Conservation (phyloP, 2,888 invertebrate species). For the Rhagophthalmus giganteus region DNA sequence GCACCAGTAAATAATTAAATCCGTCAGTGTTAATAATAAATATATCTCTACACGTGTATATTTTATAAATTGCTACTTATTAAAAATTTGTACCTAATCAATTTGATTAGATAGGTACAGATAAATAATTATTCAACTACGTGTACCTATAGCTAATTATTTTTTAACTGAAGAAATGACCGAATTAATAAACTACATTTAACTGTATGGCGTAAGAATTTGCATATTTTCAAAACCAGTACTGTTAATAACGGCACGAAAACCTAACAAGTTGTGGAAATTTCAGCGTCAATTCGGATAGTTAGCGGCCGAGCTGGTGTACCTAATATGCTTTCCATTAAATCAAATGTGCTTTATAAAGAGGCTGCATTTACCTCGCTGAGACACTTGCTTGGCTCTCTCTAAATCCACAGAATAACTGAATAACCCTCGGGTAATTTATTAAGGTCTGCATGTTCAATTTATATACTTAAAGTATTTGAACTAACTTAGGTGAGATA, state of each 20-base stretch:
- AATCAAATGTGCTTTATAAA: conserved; percentile 44
- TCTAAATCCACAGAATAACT: conserved; percentile 34
- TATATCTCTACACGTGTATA: too few species aligned
- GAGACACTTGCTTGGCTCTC: conserved; percentile 36
- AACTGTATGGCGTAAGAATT: not conserved
- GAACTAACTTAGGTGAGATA: conserved; percentile 6
- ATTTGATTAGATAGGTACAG: too few species aligned
- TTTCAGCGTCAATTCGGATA: conserved; percentile 29
- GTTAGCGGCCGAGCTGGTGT: conserved; percentile 35
- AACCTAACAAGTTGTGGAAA: conserved; percentile 34
- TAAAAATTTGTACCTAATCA: too few species aligned
- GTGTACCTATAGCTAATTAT: too few species aligned
- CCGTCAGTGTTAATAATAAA: too few species aligned
- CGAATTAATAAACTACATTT: not conserved
- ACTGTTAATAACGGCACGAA: not conserved
- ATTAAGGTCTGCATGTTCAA: conserved; percentile 14
- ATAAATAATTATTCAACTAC: too few species aligned
- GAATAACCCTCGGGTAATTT: conserved; percentile 20
- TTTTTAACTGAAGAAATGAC: too few species aligned
- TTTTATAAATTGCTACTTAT: too few species aligned
- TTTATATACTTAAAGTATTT: conserved; percentile 19
- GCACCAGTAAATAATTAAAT: too few species aligned
- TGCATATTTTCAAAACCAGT: not conserved
- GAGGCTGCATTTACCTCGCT: conserved; percentile 41
- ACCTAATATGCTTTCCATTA: conserved; percentile 41